Conservation (phyloP, 2,797 vertebrate species). For the Hydrolagus colliei region DNA sequence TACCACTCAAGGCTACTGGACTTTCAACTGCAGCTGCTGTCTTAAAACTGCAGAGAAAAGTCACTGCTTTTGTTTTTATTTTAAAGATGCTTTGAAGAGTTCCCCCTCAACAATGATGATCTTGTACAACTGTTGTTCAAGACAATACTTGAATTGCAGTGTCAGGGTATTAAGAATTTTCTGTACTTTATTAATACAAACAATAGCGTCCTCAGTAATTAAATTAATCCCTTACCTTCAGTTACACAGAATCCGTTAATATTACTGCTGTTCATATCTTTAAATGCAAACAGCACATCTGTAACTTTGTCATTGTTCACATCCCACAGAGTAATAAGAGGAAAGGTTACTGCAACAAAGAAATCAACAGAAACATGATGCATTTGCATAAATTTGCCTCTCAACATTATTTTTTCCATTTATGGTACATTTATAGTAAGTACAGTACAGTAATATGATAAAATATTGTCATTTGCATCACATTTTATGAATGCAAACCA, state of each 20-base stretch:
- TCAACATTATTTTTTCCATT: neutral
- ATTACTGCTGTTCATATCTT: conserved; percentile 43
- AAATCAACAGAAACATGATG: conserved; percentile 3
- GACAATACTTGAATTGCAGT: neutral
- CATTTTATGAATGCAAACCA: conserved; percentile 26
- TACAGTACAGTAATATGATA: neutral
- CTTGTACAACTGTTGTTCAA: neutral
- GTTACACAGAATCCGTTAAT: conserved; percentile 60
- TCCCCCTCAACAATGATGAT: neutral
- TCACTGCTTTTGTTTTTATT: neutral
- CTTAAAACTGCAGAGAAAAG: neutral
- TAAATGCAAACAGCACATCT: conserved; percentile 76
- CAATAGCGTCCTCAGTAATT: neutral
- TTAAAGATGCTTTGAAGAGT: neutral
- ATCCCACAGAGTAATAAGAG: conserved; percentile 66
- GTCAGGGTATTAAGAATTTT: neutral
- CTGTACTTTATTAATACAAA: neutral
- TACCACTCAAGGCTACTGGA: neutral
- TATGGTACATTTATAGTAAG: neutral
- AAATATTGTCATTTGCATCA: conserved; percentile 37
- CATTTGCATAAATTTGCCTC: neutral
- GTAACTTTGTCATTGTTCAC: conserved; percentile 69
- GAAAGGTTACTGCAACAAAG: conserved; percentile 62
- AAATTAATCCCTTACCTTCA: neutral
- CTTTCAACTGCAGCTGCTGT: neutral